Evolutionary conservation across 2,113 vertebrate genomes (phyloP).

Genomic region (Nipponia nippon): DNA sequence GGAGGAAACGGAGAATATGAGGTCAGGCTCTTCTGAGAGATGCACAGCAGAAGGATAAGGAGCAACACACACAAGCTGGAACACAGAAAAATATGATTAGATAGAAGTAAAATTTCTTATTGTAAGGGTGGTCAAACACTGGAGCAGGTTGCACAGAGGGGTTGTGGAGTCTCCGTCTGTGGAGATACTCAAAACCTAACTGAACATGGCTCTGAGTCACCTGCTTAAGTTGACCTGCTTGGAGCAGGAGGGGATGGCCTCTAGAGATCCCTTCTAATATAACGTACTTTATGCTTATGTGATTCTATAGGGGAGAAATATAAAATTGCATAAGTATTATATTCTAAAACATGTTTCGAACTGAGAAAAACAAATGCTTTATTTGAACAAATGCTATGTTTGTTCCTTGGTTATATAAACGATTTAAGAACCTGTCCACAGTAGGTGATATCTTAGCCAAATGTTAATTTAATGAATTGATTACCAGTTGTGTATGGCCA

Average conservation of each 20-base stretch:
- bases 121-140: neutral
- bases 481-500: neutral
- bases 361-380: neutral
- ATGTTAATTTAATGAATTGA: neutral
- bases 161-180: neutral
- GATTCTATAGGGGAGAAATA: neutral
- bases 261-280: neutral
- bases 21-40: neutral
- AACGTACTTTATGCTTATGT: neutral
- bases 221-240: neutral
- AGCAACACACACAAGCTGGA: neutral
- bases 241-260: neutral
- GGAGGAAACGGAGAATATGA: neutral
- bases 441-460: neutral
- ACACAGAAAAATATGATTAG: neutral
- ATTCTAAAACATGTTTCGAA: neutral
- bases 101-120: neutral
- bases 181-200: neutral
- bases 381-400: neutral
- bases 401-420: neutral
- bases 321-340: neutral
- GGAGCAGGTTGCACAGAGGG: rapidly evolving
- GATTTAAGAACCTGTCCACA: neutral
- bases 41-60: neutral
- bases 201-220: neutral